These are phyloP conservation scores for Andrena praecox DNA, from an alignment of 2,888 invertebrate species.

Conservation along the genomic window DNA sequence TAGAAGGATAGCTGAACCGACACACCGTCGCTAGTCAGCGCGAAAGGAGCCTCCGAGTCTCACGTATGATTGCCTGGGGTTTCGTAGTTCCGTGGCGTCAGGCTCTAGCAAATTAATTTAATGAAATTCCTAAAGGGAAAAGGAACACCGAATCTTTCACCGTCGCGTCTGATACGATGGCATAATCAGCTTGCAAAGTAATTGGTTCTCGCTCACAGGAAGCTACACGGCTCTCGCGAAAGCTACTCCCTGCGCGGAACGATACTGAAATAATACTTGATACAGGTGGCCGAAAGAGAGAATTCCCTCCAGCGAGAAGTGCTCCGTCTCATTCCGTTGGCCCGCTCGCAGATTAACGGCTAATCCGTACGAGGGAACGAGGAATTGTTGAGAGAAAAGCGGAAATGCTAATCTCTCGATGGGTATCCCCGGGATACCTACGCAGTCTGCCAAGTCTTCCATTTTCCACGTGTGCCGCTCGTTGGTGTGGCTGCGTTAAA, in stretches of 20 bases:
- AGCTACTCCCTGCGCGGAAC: constrained; percentile 68
- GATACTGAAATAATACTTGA: constrained; percentile 84
- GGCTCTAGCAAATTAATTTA: not conserved
- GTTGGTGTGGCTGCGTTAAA: constrained; percentile 52
- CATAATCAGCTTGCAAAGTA: constrained; percentile 46
- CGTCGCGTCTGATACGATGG: not conserved
- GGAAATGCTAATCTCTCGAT: constrained; percentile 84
- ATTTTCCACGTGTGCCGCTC: constrained; percentile 68
- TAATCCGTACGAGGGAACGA: constrained; percentile 83
- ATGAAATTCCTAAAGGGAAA: not conserved
- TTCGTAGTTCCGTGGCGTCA: not conserved
- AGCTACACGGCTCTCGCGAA: constrained; percentile 50
- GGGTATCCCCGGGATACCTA: constrained; percentile 80
- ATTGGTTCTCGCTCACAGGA: constrained; percentile 53
- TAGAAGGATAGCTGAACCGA: too few species aligned
- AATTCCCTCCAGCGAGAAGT: constrained; percentile 74
- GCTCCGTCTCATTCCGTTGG: constrained; percentile 68
- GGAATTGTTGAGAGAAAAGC: constrained; percentile 84
- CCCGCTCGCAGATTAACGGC: constrained; percentile 81
- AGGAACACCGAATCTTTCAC: not conserved
- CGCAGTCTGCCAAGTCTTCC: constrained; percentile 72
- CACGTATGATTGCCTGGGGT: not conserved
- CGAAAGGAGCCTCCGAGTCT: not conserved
- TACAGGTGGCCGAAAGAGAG: constrained; percentile 80
- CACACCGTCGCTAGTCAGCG: not conserved